Evolutionary conservation across 2,113 vertebrate genomes (phyloP).

Genomic region (Corythornis vintsioides): DNA sequence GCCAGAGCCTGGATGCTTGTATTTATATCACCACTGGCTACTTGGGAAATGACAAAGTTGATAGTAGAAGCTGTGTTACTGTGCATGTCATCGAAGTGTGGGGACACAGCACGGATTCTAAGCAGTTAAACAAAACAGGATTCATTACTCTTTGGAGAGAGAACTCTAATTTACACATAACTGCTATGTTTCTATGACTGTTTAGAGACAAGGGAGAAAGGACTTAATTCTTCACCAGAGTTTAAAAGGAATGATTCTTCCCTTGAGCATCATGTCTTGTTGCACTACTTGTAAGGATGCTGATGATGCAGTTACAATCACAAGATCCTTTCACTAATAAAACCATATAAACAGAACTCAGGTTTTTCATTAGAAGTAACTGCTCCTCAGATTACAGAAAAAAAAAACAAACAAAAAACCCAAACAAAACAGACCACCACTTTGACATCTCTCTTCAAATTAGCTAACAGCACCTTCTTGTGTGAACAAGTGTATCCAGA

Average conservation of each 20-base stretch:
- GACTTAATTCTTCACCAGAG: background rate
- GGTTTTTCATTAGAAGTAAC: background rate
- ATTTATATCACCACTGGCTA: conserved; percentile 95
- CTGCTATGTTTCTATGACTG: background rate
- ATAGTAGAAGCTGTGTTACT: conserved; percentile 97
- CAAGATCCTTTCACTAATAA: background rate
- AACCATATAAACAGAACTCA: background rate
- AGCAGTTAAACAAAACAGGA: conserved; percentile 24
- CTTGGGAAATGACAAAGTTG: conserved; percentile 98
- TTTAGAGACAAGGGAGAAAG: background rate
- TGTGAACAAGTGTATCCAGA: background rate
- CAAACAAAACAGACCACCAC: background rate
- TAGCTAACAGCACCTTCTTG: background rate
- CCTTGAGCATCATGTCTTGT: background rate
- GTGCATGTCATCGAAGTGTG: conserved; percentile 95
- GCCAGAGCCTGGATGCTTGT: conserved; percentile 96
- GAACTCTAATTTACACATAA: background rate
- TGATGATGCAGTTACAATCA: background rate
- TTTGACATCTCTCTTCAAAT: background rate
- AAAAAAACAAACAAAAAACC: too few relatives aligned
- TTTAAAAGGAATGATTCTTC: background rate
- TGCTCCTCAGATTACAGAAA: background rate
- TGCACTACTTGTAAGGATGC: background rate
- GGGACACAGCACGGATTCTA: conserved; percentile 91
- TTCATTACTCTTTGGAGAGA: background rate